Base-by-base conservation (phyloP, 1,140 invertebrate genomes). In the Eriosoma lanigerum region DNA sequence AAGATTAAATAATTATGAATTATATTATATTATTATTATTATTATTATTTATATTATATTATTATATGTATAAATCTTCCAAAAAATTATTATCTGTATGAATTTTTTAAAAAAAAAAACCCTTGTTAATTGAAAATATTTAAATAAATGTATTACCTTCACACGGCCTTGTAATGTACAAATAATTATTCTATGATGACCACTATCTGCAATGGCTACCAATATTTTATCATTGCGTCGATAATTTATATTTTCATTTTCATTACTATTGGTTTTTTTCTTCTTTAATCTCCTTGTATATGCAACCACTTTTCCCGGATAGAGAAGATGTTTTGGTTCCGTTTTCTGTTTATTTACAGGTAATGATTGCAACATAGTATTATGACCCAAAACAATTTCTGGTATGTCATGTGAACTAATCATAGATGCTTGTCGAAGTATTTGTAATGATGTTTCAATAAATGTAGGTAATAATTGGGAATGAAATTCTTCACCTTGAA, bases 121-220 rank as follows among this genome's bases (percentile, higher is more conserved):
- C 32, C 8, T 3, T 38, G 32, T 38, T 38, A 4, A 8, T 8
- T 38, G 3, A 38, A 4, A 38, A 3, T 38, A 38, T 38, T 38
- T 38, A 32, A 9, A 62, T 19, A 17, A 29, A 62, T 32, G 32
- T 24, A 44, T 78, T 66, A 81, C 81, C 72, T 75, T 75, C 0
- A 81, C 62, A 17, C n/a, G 26, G 10, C 81, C 68, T 48, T 66
- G 38, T 13, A 80, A 4, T 52, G 81, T 68, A 6, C 89, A 86
- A 15, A 94, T 85, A 21, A 94, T 83, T 62, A 94, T 87, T 81
- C 93, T 87, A 85, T 94, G 89, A 85, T 94, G 90, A 6, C 92
- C 92, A 0, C 92, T 91, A 84, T 94, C 93, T 0, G 92, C 90
- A 72, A 93, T 87, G 1, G 90, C 89, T 83, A 91, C 88, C 44